These are phyloP conservation scores for Benitochromis conjunctus DNA, from an alignment of 2,113 vertebrate species.

Conservation along the genomic window DNA sequence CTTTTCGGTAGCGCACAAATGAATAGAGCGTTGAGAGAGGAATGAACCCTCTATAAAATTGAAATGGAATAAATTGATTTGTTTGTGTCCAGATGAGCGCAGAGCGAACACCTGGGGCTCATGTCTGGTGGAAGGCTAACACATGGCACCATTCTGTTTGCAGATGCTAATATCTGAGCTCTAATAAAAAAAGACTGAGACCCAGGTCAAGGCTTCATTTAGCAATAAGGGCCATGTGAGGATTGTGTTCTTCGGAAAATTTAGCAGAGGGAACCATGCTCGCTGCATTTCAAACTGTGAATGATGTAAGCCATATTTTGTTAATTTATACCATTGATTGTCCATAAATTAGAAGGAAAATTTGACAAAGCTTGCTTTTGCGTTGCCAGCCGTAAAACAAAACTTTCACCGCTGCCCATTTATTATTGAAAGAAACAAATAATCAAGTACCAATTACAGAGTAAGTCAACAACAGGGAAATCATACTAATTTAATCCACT, in stretches of 20 bases:
- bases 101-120: conserved; percentile 26
- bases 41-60: neutral
- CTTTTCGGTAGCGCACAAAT: neutral
- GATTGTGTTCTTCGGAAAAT: neutral
- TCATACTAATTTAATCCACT: neutral
- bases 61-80: conserved; percentile 8
- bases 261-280: neutral
- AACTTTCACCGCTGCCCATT: neutral
- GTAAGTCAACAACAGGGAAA: neutral
- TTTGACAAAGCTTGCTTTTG: neutral
- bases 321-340: neutral
- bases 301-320: neutral
- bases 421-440: neutral
- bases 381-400: rapidly evolving
- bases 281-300: neutral
- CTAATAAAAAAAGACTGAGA: neutral
- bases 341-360: neutral
- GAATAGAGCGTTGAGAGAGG: neutral
- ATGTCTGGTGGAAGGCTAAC: neutral
- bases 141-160: neutral
- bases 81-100: conserved; percentile 12
- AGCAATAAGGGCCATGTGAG: neutral
- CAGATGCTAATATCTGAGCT: neutral
- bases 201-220: neutral
- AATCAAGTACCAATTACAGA: neutral